phyloP scores from a whole-genome alignment of 2,888 invertebrate species.

The Lycocerus yunnanus region DNA sequence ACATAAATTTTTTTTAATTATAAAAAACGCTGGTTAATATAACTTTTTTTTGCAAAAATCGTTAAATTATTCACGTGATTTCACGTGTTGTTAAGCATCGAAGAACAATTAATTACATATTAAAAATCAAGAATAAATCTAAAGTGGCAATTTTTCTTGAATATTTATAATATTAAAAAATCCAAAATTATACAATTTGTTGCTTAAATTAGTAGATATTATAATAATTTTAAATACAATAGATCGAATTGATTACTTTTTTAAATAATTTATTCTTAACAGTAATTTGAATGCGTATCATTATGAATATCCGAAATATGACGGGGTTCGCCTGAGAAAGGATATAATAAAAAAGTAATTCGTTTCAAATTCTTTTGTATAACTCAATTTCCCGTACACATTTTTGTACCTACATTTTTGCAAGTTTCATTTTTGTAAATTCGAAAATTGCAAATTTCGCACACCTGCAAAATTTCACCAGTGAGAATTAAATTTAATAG shows the following conservation, averaged over 20 bases:
- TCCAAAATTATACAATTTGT: neutral
- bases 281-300: neutral
- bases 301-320: too few species aligned
- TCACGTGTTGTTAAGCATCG: neutral
- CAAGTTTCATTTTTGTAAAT: too few species aligned
- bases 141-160: neutral
- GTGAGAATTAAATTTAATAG: too few species aligned
- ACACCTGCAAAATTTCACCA: too few species aligned
- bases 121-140: neutral
- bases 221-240: neutral
- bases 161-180: neutral
- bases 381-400: too few species aligned
- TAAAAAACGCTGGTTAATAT: neutral
- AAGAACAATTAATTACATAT: neutral
- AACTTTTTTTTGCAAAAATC: neutral
- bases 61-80: neutral
- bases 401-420: too few species aligned
- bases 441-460: too few species aligned
- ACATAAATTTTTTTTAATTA: neutral
- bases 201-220: neutral
- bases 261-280: neutral
- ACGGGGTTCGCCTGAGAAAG: too few species aligned
- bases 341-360: too few species aligned
- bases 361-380: too few species aligned
- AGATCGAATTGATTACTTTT: neutral